These are phyloP conservation scores for Pithys albifrons DNA, from an alignment of 2,113 vertebrate genomes.

Conservation along the genomic window DNA sequence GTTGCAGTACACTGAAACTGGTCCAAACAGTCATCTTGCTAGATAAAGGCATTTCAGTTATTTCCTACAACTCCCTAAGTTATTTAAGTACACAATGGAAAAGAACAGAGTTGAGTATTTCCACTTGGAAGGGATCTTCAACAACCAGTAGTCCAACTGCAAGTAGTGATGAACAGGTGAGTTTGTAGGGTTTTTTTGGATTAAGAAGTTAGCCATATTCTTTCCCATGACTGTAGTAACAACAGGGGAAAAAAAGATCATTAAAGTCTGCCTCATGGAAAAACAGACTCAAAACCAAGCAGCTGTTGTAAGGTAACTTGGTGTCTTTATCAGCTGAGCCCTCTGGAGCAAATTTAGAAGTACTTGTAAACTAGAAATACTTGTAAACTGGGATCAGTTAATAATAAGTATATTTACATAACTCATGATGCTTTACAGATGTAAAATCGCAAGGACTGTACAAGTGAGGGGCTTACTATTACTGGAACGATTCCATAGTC, in stretches of 20 bases:
- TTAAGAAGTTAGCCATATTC: neutral
- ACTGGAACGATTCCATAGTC: neutral
- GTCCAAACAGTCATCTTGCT: neutral
- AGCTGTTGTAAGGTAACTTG: neutral
- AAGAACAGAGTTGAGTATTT: neutral
- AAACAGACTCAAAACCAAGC: neutral
- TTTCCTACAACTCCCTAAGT: neutral
- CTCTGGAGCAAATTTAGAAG: neutral
- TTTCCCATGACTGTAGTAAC: neutral
- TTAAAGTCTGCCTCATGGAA: neutral
- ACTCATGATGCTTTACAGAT: neutral
- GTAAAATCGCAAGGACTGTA: neutral
- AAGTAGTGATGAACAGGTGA: neutral
- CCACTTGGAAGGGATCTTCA: neutral
- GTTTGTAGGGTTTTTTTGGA: rapidly evolving
- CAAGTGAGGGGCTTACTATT: neutral
- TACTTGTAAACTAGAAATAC: neutral
- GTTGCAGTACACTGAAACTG: neutral
- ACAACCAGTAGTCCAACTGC: neutral
- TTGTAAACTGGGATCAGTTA: neutral
- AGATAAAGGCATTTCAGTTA: neutral
- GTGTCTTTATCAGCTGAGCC: neutral
- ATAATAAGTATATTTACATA: neutral
- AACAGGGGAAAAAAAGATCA: neutral
- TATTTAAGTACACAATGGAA: neutral